Conservation (phyloP, 2,888 invertebrate genomes). For the Sclerodermus sp. region DNA sequence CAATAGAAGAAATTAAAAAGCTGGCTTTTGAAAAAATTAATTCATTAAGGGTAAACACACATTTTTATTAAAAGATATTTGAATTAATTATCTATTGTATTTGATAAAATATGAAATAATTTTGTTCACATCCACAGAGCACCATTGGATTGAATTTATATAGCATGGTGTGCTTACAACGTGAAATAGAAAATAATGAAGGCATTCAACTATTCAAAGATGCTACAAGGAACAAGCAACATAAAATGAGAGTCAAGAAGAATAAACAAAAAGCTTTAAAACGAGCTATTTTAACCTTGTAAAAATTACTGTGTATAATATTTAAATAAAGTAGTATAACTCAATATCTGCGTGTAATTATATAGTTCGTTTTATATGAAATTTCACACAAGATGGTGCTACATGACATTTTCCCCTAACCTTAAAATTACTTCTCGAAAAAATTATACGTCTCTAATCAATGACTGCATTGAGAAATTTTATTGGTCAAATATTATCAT, state of each 20-base stretch:
- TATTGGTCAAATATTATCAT: too few relatives aligned
- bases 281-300: constrained; percentile 61
- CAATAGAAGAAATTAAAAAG: constrained; percentile 67
- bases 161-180: constrained; percentile 75
- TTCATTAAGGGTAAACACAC: constrained; percentile 66
- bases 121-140: constrained; percentile 63
- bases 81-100: background rate
- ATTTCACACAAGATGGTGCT: too few relatives aligned
- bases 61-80: background rate
- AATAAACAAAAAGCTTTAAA: constrained; percentile 67
- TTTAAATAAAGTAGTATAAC: too few relatives aligned
- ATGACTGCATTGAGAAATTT: too few relatives aligned
- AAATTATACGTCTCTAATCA: too few relatives aligned
- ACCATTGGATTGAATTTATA: constrained; percentile 83
- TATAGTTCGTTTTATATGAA: too few relatives aligned
- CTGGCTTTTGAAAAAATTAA: constrained; percentile 63
- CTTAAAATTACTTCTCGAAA: too few relatives aligned
- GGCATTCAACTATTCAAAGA: constrained; percentile 79
- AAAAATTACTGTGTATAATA: constrained; percentile 16
- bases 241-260: constrained; percentile 67
- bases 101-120: constrained; percentile 3
- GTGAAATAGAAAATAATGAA: constrained; percentile 74
- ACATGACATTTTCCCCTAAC: too few relatives aligned
- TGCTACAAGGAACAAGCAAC: constrained; percentile 66
- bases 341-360: too few relatives aligned